Percentiles rank a stretch among this genome's conserved stretches.
These are phyloP conservation scores for Huso huso DNA, from an alignment of 2,797 vertebrate species.

Conservation along the genomic window DNA sequence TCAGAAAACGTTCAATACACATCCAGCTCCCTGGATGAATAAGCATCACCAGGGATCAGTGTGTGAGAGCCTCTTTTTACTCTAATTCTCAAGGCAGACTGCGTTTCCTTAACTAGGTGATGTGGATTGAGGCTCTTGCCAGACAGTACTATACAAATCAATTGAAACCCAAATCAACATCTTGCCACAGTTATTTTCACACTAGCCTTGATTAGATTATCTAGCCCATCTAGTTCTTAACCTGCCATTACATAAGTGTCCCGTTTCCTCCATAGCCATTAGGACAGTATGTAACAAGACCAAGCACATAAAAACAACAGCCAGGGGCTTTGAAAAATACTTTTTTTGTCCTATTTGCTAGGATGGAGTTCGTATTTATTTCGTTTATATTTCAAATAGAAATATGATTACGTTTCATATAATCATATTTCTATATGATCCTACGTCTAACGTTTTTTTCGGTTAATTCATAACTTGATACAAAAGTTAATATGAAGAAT, in stretches of 20 bases:
- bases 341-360: no score
- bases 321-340: no score
- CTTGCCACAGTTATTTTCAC: conserved; percentile 57
- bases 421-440: no score
- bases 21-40: conserved; percentile 41
- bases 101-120: conserved; percentile 45
- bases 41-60: conserved; percentile 44
- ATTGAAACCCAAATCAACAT: conserved; percentile 67
- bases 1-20: conserved; percentile 55
- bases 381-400: no score
- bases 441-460: no score
- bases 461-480: no score
- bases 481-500: no score
- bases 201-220: conserved; percentile 52
- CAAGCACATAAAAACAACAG: no score
- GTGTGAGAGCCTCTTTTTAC: conserved; percentile 52
- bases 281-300: no score
- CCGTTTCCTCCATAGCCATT: conserved; percentile 21
- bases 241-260: conserved; percentile 26
- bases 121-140: conserved; percentile 63
- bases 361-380: no score
- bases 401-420: no score
- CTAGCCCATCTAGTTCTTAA: conserved; percentile 35
- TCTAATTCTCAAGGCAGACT: conserved; percentile 64
- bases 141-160: conserved; percentile 70